A percentile compares a stretch with the other conserved stretches of the same genome.
phyloP scores from a whole-genome alignment of 2,113 vertebrate genomes.

The Corythoichthys haematopterus region DNA sequence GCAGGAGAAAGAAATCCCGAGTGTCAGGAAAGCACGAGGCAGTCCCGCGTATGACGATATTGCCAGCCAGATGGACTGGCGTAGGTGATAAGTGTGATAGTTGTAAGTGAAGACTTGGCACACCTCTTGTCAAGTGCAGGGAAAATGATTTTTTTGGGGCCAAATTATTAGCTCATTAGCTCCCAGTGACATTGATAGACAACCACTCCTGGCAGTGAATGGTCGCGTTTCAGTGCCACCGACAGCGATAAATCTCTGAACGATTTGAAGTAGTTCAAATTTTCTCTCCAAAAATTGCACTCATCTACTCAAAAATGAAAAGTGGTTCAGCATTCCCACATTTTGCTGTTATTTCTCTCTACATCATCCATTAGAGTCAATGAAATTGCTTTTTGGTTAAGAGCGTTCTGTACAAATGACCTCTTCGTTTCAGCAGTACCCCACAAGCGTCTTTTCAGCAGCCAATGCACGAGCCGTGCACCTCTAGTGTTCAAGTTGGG shows the following conservation, averaged over 20 bases:
- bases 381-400: neutral
- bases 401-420: neutral
- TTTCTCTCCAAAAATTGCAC: neutral
- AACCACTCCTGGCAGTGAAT: too few species aligned
- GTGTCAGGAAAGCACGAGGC: conserved; percentile 60
- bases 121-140: neutral
- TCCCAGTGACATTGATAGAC: neutral
- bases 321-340: too few species aligned
- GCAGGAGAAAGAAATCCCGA: conserved; percentile 36
- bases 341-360: too few species aligned
- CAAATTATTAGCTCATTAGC: too few species aligned
- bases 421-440: neutral
- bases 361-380: too few species aligned
- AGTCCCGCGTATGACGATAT: conserved; percentile 47
- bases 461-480: conserved; percentile 31
- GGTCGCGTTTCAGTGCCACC: too few species aligned
- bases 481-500: conserved; percentile 33
- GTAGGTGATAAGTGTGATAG: conserved; percentile 59
- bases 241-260: too few species aligned
- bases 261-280: too few species aligned
- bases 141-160: neutral
- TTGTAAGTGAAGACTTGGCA: conserved; percentile 17
- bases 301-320: too few species aligned
- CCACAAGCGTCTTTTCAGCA: neutral
- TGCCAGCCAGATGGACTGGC: conserved; percentile 57